phyloP scores from a whole-genome alignment of 2,797 vertebrate genomes.

The Phataginus tetradactyla region DNA sequence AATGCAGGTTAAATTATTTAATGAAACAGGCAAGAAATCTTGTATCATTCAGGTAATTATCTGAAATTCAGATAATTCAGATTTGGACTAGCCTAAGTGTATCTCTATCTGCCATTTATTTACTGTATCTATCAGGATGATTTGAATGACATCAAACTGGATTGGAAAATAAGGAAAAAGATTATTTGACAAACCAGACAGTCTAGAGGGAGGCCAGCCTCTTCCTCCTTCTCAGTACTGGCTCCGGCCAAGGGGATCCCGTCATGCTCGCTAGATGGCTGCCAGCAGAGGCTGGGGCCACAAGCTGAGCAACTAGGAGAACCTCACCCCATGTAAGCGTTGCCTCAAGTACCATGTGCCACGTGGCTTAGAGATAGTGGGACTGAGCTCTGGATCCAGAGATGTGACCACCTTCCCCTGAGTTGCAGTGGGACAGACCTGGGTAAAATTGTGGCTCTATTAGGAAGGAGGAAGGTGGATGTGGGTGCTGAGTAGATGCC shows the following conservation, averaged over 20 bases:
- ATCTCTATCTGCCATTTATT: background rate
- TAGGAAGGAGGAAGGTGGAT: background rate
- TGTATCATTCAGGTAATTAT: background rate
- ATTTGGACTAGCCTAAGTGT: background rate
- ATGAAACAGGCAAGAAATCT: background rate
- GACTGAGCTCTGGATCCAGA: background rate
- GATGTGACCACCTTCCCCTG: background rate
- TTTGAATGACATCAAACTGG: background rate
- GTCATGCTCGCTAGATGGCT: background rate
- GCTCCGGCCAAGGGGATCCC: background rate
- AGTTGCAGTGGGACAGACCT: background rate
- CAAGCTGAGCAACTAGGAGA: background rate
- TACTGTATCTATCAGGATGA: background rate
- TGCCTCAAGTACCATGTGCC: accelerated
- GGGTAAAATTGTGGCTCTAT: background rate
- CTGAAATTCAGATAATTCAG: background rate
- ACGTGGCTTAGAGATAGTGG: background rate
- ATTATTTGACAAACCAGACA: background rate
- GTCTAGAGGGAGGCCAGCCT: background rate
- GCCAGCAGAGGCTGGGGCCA: background rate
- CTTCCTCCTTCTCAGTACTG: background rate
- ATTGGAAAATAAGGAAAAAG: background rate
- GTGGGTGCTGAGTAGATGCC: no score
- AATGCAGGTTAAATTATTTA: background rate
- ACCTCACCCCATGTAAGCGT: accelerated